Conservation (phyloP, 1,140 invertebrate species). For the Trichoplusia ni region DNA sequence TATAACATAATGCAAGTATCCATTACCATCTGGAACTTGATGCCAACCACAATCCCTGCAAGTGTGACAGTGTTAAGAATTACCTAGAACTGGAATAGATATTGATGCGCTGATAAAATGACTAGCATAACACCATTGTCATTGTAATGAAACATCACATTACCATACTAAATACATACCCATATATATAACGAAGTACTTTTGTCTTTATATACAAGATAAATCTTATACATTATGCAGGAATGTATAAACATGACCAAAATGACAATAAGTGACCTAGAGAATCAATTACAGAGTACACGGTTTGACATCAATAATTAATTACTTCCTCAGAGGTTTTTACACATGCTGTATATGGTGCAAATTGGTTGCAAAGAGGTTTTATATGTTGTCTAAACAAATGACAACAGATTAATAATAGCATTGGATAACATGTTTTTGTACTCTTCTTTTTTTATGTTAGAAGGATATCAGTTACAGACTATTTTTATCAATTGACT, state of each 20-base stretch:
- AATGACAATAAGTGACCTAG: slow-evolving; percentile 49
- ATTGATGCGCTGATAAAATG: slow-evolving; percentile 3
- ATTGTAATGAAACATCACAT: background rate
- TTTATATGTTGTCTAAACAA: background rate
- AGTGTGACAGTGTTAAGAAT: slow-evolving; percentile 9
- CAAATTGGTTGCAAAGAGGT: slow-evolving; percentile 1
- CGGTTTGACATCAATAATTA: slow-evolving; percentile 40
- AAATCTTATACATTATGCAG: slow-evolving; percentile 26
- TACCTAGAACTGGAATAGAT: slow-evolving; percentile 7
- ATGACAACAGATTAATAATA: background rate
- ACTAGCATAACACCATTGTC: slow-evolving; percentile 4
- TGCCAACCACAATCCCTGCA: slow-evolving; percentile 32
- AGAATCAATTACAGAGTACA: slow-evolving; percentile 44
- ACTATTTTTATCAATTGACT: no score
- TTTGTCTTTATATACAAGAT: no score
- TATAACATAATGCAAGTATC: background rate
- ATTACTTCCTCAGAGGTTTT: slow-evolving; percentile 41
- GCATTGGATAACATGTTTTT: background rate
- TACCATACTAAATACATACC: background rate
- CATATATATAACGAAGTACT: no score
- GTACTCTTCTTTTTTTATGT: no score
- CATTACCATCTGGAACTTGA: slow-evolving; percentile 27
- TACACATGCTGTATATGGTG: background rate
- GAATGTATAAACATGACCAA: slow-evolving; percentile 39
- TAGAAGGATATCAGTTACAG: no score